These are phyloP conservation scores for Neodiprion pinetum DNA, from an alignment of 1,140 invertebrate species.

Conservation along the genomic window DNA sequence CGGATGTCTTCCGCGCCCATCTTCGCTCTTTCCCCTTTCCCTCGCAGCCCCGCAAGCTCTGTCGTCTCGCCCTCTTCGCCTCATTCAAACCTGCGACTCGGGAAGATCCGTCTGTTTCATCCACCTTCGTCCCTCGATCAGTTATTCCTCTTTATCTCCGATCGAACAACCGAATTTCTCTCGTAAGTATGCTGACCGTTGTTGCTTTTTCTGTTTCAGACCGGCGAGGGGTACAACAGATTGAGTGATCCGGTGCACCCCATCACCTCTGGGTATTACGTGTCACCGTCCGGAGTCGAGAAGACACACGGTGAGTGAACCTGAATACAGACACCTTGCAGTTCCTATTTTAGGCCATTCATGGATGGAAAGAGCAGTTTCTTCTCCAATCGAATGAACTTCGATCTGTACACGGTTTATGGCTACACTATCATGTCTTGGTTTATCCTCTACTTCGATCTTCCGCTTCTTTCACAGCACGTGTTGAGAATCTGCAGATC, in stretches of 20 bases:
- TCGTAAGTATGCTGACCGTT: too few species aligned
- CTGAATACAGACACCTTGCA: slow-evolving; percentile 9
- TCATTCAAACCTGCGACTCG: too few species aligned
- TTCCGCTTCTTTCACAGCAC: too few species aligned
- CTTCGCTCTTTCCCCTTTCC: slow-evolving; percentile 28
- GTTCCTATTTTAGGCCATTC: neutral
- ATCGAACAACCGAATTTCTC: neutral
- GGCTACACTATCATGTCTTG: too few species aligned
- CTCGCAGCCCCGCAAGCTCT: slow-evolving; percentile 28
- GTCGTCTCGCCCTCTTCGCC: slow-evolving; percentile 14
- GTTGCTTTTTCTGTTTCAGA: slow-evolving; percentile 34
- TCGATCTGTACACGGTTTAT: too few species aligned
- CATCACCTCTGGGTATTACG: slow-evolving; percentile 25
- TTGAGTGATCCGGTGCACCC: slow-evolving; percentile 37
- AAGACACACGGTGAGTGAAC: slow-evolving; percentile 36
- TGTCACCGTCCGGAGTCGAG: slow-evolving; percentile 28
- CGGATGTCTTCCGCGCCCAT: slow-evolving; percentile 48
- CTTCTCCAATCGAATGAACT: too few species aligned
- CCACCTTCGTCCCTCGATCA: slow-evolving; percentile 16
- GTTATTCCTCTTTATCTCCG: slow-evolving; percentile 24
- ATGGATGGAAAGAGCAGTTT: neutral
- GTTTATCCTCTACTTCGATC: too few species aligned
- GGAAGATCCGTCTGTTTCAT: too few species aligned
- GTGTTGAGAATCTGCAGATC: too few species aligned
- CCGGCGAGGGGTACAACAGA: slow-evolving; percentile 40